A percentile compares a stretch with the other conserved stretches of the same genome.
Conservation (phyloP, 2,888 invertebrate species). For the Lithophane leautieri region DNA sequence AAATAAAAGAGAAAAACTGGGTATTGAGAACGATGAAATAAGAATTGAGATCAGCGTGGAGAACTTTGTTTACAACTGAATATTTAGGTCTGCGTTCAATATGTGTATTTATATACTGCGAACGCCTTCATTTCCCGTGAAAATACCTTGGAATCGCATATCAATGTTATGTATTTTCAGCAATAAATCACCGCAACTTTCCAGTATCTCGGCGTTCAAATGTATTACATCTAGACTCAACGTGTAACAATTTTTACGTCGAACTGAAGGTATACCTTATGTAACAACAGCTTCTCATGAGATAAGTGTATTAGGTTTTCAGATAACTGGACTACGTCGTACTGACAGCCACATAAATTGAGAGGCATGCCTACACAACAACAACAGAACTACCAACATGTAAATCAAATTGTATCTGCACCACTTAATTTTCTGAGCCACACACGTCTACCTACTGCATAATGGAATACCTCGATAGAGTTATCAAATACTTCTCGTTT, state of each 20-base stretch:
- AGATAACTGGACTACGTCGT: not conserved
- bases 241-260: not conserved
- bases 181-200: constrained; percentile 20
- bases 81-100: constrained; percentile 45
- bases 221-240: constrained; percentile 2
- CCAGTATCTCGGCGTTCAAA: not conserved
- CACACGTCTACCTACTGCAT: constrained; percentile 19
- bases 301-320: not conserved
- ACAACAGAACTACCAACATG: not conserved
- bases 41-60: constrained; percentile 39
- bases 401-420: constrained; percentile 20
- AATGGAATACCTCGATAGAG: constrained; percentile 20
- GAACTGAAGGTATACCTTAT: not conserved
- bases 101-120: constrained; percentile 44
- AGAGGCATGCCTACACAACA: not conserved
- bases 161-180: constrained; percentile 23
- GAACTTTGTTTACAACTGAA: constrained; percentile 52
- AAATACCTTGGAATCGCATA: constrained; percentile 26
- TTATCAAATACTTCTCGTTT: constrained; percentile 30
- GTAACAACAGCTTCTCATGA: not conserved
- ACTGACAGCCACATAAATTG: not conserved
- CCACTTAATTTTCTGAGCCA: constrained; percentile 4
- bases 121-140: constrained; percentile 24
- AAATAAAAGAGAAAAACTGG: constrained; percentile 28
- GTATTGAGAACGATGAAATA: constrained; percentile 37